A percentile compares a stretch with the other conserved stretches of the same genome.
These are phyloP conservation scores for Urocolius indicus DNA, from an alignment of 2,113 vertebrate genomes.

Conservation along the genomic window DNA sequence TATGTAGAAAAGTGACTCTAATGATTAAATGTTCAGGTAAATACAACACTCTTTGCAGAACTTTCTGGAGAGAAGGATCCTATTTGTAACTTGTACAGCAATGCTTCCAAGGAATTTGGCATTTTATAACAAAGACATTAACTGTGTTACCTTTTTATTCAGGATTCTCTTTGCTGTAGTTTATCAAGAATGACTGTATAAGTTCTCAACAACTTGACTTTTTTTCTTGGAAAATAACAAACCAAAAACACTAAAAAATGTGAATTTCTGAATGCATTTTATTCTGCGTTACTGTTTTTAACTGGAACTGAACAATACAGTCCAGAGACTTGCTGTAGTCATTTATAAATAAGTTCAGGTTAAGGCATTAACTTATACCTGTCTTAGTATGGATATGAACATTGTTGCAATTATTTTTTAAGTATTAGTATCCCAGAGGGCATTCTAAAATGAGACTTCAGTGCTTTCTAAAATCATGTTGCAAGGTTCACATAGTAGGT, in stretches of 20 bases:
- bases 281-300: neutral
- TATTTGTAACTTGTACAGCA: neutral
- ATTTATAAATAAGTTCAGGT: neutral
- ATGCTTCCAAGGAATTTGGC: neutral
- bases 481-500: neutral
- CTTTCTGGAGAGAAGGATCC: neutral
- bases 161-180: neutral
- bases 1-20: neutral
- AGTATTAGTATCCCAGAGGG: neutral
- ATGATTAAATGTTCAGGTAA: neutral
- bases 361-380: neutral
- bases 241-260: neutral
- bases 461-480: neutral
- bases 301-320: neutral
- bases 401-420: neutral
- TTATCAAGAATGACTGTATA: neutral
- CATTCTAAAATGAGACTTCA: neutral
- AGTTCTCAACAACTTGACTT: neutral
- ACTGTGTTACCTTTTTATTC: neutral
- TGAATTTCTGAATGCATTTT: neutral
- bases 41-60: neutral
- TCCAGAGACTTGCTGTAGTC: neutral
- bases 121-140: neutral
- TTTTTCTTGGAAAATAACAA: neutral
- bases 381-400: neutral